phyloP scores from a whole-genome alignment of 2,797 vertebrate species.

The Amblyraja radiata region DNA sequence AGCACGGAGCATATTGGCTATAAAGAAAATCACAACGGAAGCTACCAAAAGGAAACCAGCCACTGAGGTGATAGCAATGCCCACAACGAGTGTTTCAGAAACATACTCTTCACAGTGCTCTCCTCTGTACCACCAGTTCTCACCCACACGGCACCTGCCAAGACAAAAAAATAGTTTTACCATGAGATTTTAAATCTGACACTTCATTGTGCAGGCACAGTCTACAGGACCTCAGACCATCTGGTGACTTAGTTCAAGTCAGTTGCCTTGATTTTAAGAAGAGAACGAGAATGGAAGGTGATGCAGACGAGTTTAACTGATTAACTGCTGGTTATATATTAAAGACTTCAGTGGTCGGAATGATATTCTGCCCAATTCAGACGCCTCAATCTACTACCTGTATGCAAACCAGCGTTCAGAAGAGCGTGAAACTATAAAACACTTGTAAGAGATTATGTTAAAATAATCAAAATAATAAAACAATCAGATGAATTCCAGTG shows the following conservation, averaged over 20 bases:
- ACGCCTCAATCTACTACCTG: too few species aligned
- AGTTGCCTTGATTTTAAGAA: background rate
- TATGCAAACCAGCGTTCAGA: too few species aligned
- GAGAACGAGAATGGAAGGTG: too few species aligned
- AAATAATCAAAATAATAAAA: too few species aligned
- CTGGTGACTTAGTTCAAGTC: background rate
- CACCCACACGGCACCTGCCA: slow-evolving; percentile 61
- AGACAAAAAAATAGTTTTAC: background rate
- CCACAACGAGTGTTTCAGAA: slow-evolving; percentile 80
- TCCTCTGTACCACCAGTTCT: slow-evolving; percentile 93
- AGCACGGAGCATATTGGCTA: slow-evolving; percentile 69
- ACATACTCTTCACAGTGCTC: slow-evolving; percentile 90
- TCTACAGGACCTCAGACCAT: background rate
- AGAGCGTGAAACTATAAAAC: too few species aligned
- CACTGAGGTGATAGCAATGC: slow-evolving; percentile 74
- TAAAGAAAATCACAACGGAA: slow-evolving; percentile 69
- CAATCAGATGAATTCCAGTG: too few species aligned
- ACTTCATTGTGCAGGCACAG: background rate
- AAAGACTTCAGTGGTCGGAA: background rate
- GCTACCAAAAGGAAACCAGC: slow-evolving; percentile 73
- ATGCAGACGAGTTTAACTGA: background rate
- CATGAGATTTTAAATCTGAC: background rate
- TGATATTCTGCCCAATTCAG: too few species aligned
- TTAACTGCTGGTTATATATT: background rate
- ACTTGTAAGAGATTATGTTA: too few species aligned